Base-by-base conservation (phyloP, 2,888 invertebrate species). In the Hirtodrosophila trivittata region DNA sequence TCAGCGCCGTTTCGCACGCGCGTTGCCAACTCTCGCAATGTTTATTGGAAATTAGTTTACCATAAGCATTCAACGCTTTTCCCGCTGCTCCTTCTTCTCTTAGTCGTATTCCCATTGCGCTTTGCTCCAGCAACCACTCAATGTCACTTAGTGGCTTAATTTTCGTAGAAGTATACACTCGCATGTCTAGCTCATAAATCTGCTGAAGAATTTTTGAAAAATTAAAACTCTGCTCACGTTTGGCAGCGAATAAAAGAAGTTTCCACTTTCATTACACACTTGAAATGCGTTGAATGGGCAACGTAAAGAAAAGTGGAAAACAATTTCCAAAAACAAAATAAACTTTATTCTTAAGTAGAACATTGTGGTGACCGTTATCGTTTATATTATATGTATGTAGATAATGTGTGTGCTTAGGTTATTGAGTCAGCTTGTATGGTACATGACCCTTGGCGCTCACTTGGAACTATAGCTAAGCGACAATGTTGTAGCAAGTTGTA, bases 31-130 rank as follows among this genome's bases (percentile, higher is more conserved):
- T 81, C 68, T 58, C 57, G 14, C 64, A 56, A 59, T 78, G 66
- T 66, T 72, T 74, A 72, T 78, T 71, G 76, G 68, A 80, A 81
- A 80, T 81, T 76, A 78, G 78, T 78, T 81, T 21, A 21, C 18
- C 18, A 21, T 69, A 72, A 64, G 66, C 63, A 55, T 49, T 47
- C 65, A 64, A 58, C 56, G 41, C 37, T 14, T 21, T 16, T 14
- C 9, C 12, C 33, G 10, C 25, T 14, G 16, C 10, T 13, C 28
- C 38, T 37, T 49, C 54, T 55, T 12, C 7, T 14, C 42, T 21
- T n/a, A 5, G 3, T 5, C 18, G 18, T 21, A 21, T 21, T 5
- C 18, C 18, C 18, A 5, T 21, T 21, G 18, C 18, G 18, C 18
- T 57, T 41, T 64, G 51, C 45, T 57, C 63, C 50, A 64, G 65